Evolutionary conservation across 2,797 vertebrate species (phyloP).

Genomic region (Caiman crocodilus): DNA sequence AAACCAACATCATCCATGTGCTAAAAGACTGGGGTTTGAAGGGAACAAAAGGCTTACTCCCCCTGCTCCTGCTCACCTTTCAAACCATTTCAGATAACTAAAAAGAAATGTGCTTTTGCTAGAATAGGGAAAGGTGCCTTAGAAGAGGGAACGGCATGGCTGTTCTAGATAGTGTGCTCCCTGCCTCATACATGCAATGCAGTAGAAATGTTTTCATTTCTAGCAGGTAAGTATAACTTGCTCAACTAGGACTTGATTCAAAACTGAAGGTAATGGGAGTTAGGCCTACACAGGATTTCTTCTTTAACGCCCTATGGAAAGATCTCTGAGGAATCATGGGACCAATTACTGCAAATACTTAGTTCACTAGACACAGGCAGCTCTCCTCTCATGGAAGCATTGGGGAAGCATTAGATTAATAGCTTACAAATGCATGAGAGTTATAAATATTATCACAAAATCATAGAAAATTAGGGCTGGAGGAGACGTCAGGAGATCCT

Average conservation of each 20-base stretch:
- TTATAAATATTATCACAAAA: neutral
- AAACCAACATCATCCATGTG: neutral
- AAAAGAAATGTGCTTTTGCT: constrained; percentile 1
- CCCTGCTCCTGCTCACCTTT: no score
- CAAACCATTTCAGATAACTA: neutral
- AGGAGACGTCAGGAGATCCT: no score
- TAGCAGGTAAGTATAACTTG: neutral
- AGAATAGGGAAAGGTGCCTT: constrained; percentile 7
- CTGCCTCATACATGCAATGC: neutral
- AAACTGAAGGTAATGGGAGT: neutral
- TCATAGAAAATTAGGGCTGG: no score
- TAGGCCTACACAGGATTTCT: neutral
- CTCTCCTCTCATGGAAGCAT: neutral
- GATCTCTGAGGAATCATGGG: neutral
- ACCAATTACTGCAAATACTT: neutral
- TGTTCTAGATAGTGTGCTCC: neutral
- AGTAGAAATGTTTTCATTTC: neutral
- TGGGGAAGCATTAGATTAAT: neutral
- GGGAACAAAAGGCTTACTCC: no score
- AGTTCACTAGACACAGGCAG: neutral
- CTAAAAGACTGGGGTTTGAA: neutral
- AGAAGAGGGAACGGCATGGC: neutral
- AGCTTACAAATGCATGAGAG: neutral
- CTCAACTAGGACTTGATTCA: neutral
- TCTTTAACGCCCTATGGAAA: fast-evolving